Evolutionary conservation across 2,888 invertebrate genomes (phyloP).

Genomic region (Epistrophella euchroma): DNA sequence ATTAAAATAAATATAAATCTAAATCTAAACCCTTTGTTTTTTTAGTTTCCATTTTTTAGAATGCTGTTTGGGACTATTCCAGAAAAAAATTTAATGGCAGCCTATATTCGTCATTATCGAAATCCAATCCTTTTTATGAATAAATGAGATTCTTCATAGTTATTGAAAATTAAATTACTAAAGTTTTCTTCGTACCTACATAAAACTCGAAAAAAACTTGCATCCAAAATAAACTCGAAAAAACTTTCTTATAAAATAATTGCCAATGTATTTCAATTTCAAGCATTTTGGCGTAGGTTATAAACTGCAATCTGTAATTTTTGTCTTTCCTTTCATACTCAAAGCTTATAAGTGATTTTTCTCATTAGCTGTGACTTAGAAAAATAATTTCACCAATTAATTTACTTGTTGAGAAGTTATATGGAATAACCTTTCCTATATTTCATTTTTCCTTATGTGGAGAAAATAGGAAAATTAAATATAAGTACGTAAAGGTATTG

Average conservation of each 20-base stretch:
- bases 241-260: too few relatives aligned
- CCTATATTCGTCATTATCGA: too few relatives aligned
- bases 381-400: conserved; percentile 24
- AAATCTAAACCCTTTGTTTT: too few relatives aligned
- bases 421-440: not conserved
- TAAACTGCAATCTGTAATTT: not conserved
- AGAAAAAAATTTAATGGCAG: too few relatives aligned
- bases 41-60: too few relatives aligned
- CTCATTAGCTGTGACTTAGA: conserved; percentile 12
- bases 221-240: not conserved
- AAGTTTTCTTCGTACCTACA: not conserved
- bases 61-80: too few relatives aligned
- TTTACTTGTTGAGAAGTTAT: conserved; percentile 11
- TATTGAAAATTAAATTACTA: not conserved
- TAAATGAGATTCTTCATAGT: not conserved
- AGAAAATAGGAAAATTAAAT: not conserved
- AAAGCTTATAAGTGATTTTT: conserved; percentile 5
- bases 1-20: too few relatives aligned
- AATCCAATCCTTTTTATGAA: too few relatives aligned
- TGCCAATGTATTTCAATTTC: too few relatives aligned
- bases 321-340: not conserved
- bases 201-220: not conserved
- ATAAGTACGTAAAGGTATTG: too few relatives aligned
- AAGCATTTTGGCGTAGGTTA: not conserved
- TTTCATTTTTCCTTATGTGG: not conserved